A percentile compares a stretch with the other conserved stretches of the same genome.
These are phyloP conservation scores for Seriola dumerili DNA, from an alignment of 2,113 vertebrate species.

Conservation along the genomic window DNA sequence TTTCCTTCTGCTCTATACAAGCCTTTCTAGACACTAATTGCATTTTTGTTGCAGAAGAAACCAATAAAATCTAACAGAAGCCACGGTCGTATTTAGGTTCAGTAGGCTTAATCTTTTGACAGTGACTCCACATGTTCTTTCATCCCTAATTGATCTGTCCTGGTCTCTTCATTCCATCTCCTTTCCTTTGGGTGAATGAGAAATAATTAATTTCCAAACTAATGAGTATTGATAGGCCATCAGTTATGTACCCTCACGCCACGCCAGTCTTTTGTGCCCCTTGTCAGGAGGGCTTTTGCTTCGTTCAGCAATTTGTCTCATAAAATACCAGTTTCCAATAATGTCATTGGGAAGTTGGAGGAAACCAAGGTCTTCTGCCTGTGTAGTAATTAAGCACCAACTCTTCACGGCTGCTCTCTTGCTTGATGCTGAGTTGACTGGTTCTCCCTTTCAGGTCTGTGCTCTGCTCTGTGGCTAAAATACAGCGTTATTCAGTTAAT, in stretches of 20 bases:
- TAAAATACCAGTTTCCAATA: slow-evolving; percentile 70
- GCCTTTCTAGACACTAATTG: slow-evolving; percentile 2
- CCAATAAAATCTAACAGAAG: slow-evolving; percentile 5
- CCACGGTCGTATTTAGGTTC: background rate
- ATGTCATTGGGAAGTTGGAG: slow-evolving; percentile 55
- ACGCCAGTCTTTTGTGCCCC: slow-evolving; percentile 45
- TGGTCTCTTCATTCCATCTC: slow-evolving; percentile 4
- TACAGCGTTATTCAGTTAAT: slow-evolving; percentile 34
- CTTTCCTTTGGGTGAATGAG: slow-evolving; percentile 42
- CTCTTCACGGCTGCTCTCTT: slow-evolving; percentile 44
- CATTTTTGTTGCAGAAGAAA: slow-evolving; percentile 1
- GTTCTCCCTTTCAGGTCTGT: slow-evolving; percentile 27
- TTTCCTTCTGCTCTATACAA: background rate
- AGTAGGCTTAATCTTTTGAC: background rate
- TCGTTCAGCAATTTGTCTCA: slow-evolving; percentile 73
- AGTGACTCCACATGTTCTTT: slow-evolving; percentile 7
- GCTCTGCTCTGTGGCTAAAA: slow-evolving; percentile 28
- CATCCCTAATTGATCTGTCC: background rate
- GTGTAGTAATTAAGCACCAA: slow-evolving; percentile 68
- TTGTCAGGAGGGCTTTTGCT: slow-evolving; percentile 44
- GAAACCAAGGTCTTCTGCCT: slow-evolving; percentile 47
- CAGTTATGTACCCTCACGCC: slow-evolving; percentile 56
- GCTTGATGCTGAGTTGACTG: slow-evolving; percentile 50
- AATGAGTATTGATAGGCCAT: slow-evolving; percentile 75
- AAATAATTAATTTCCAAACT: slow-evolving; percentile 67